Base-by-base conservation (phyloP, 2,113 vertebrate genomes). In the Hypomesus transpacificus region DNA sequence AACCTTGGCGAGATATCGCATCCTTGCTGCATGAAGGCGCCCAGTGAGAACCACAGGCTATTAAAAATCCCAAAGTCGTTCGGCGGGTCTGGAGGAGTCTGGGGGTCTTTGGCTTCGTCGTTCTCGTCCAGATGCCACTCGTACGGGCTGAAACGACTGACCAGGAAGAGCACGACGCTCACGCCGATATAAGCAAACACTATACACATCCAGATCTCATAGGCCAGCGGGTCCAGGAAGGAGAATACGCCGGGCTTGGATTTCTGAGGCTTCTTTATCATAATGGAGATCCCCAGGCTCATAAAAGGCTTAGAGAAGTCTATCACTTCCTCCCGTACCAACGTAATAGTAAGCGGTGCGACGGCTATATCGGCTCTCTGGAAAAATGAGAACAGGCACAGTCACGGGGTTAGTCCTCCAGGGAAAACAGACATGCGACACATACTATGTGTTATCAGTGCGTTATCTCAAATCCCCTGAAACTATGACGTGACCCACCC, bases 1-100 rank as follows among this genome's bases (percentile, higher is more conserved):
- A 97, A 99, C 97, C 97, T 99, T 96, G 97, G 97, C 89, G 97
- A 98, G 94, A 98, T 98, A 96, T 98, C 97, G 93, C 97, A 98
- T 95, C 97, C 97, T 96, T 98, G 97, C 94, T 98, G 97, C 97
- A 98, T 98, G 96, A 98, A 98, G 93, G 97, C 97, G 89, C 96
- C 97, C 94, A 98, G 94, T 89, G 96, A 98, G 94, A 98, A 98
- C 97, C 97, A 98, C 90, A 98, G 95, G 92, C 96, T 98, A 93
- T 98, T 98, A 95, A 98, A 98, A 94, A 98, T 98, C 87, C 97
- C 97, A 93, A 98, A 99, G 92, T 99, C 97, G 87, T 99, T 99
- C 81, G 97, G 97, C 75, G 96, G 97, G 85, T 97, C 96, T 7
- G 97, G 96, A 88, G 96, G 94, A 82, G 93, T 96, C 91, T 95